Conservation (phyloP, 2,797 vertebrate genomes). For the Triplophysa yarkandensis region DNA sequence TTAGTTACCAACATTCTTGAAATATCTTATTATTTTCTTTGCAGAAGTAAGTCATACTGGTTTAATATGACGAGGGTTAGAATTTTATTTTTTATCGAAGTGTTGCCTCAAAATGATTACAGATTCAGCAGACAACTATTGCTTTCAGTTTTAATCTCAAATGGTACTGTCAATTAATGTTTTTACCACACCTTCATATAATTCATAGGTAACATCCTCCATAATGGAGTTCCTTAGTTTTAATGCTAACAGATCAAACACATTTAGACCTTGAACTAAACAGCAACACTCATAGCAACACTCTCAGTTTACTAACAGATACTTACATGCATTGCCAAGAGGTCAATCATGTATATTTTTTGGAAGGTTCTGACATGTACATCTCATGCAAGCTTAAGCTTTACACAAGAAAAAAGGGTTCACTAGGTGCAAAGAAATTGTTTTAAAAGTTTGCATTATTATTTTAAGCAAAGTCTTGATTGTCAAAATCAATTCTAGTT, state of each 20-base stretch:
- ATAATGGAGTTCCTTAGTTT: background rate
- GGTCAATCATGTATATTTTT: background rate
- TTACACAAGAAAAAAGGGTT: background rate
- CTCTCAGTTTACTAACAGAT: slow-evolving; percentile 35
- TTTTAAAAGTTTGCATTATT: background rate
- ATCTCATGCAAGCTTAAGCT: slow-evolving; percentile 1
- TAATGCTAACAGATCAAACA: background rate
- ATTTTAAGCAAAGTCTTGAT: slow-evolving; percentile 64
- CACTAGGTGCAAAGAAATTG: background rate
- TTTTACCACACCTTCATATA: background rate
- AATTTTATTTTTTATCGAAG: too few species aligned
- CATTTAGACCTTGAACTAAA: slow-evolving; percentile 2
- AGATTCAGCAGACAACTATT: background rate
- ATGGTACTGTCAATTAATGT: background rate
- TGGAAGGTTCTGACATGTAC: background rate
- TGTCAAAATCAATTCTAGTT: slow-evolving; percentile 50
- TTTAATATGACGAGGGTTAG: too few species aligned
- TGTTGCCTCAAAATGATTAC: too few species aligned
- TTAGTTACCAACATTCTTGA: too few species aligned
- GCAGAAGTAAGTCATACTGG: too few species aligned
- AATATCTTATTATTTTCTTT: too few species aligned
- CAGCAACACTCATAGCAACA: slow-evolving; percentile 1
- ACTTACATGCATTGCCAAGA: background rate
- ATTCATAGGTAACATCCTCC: background rate
- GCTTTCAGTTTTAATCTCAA: background rate